Percentiles rank a stretch among this genome's conserved stretches.
These are phyloP conservation scores for Drosophila ironensis DNA, from an alignment of 1,140 invertebrate genomes.

Conservation along the genomic window DNA sequence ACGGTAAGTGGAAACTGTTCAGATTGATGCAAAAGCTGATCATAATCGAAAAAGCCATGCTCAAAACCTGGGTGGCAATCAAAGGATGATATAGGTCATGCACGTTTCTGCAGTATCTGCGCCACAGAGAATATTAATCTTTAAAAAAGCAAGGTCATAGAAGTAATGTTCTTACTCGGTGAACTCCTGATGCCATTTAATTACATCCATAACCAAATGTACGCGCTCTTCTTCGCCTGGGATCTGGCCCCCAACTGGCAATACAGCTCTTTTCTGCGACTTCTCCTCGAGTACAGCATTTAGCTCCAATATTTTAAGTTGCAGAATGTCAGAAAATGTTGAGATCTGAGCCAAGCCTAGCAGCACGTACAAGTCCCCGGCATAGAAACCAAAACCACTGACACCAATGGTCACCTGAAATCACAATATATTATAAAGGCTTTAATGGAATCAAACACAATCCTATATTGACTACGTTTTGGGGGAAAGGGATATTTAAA, in stretches of 20 bases:
- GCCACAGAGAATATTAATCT: too few relatives aligned
- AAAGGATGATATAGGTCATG: constrained; percentile 44
- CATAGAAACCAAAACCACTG: constrained; percentile 46
- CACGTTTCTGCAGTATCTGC: constrained; percentile 45
- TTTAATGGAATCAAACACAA: neutral
- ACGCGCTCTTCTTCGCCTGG: neutral
- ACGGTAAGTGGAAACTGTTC: constrained; percentile 38
- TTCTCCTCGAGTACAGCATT: constrained; percentile 33
- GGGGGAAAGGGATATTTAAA: too few relatives aligned
- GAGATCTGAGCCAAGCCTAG: constrained; percentile 43
- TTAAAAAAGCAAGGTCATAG: neutral
- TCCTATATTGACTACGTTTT: too few relatives aligned
- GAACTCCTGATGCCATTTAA: constrained; percentile 66
- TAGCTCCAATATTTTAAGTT: constrained; percentile 24
- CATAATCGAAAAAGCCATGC: constrained; percentile 40
- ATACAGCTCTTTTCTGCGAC: neutral
- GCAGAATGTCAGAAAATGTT: constrained; percentile 39
- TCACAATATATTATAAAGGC: too few relatives aligned
- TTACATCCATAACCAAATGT: constrained; percentile 34
- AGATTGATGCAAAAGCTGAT: constrained; percentile 45
- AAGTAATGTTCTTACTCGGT: constrained; percentile 15
- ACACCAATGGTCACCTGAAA: constrained; percentile 25
- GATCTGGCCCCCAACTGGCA: neutral
- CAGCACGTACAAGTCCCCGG: constrained; percentile 45
- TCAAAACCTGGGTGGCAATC: constrained; percentile 48